Evolutionary conservation across 2,797 vertebrate genomes (phyloP).

Genomic region (Anableps anableps): DNA sequence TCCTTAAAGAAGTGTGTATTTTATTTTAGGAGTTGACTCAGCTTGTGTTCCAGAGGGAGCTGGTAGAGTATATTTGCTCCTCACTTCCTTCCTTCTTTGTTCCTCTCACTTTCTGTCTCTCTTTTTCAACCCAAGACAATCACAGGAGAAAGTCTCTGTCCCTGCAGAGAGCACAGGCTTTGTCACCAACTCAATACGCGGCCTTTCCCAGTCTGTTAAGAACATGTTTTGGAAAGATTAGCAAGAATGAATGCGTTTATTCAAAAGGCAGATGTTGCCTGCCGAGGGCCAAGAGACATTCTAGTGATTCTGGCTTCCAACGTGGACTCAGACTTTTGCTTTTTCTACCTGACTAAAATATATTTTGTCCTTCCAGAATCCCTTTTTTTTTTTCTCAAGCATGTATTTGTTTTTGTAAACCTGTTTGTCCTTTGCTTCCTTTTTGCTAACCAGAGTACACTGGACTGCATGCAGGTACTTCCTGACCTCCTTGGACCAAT

Average conservation of each 20-base stretch:
- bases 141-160: conserved; percentile 66
- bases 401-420: conserved; percentile 61
- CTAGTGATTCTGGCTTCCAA: conserved; percentile 50
- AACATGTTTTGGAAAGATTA: conserved; percentile 6
- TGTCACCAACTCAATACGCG: conserved; percentile 19
- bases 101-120: conserved; percentile 48
- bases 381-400: conserved; percentile 58
- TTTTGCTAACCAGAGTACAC: conserved; percentile 88
- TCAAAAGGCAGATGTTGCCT: conserved; percentile 27
- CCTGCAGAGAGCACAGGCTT: conserved; percentile 41
- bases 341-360: conserved; percentile 61
- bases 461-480: conserved; percentile 99
- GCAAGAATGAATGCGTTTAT: background rate
- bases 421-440: conserved; percentile 52
- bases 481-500: conserved; percentile 15
- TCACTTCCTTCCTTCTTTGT: conserved; percentile 57
- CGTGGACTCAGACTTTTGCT: conserved; percentile 50
- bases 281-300: conserved; percentile 46
- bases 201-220: conserved; percentile 20
- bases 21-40: conserved; percentile 85
- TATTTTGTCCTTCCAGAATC: conserved; percentile 33
- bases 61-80: conserved; percentile 83
- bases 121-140: conserved; percentile 53
- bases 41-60: conserved; percentile 85
- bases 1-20: conserved; percentile 74